These are phyloP conservation scores for Diorhabda sublineata DNA, from an alignment of 1,140 invertebrate genomes.

Conservation along the genomic window DNA sequence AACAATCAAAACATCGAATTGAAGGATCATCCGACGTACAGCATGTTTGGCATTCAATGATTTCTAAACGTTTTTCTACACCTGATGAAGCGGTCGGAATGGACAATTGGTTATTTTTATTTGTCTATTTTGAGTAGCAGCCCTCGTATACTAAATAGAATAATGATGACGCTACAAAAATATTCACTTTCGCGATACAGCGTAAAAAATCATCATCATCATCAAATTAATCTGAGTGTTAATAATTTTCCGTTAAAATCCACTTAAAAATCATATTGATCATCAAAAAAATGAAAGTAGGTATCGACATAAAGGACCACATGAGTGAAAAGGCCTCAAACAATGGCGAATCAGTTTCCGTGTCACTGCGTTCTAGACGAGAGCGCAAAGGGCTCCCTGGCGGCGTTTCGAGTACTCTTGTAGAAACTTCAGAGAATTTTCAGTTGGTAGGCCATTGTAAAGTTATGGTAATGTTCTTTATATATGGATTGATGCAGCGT, in stretches of 20 bases:
- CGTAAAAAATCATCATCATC: too few species aligned
- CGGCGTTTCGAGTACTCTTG: conserved; percentile 14
- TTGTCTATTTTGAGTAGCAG: too few species aligned
- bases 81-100: too few species aligned
- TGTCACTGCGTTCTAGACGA: conserved; percentile 8
- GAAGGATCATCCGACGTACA: too few species aligned
- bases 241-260: not conserved
- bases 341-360: conserved; percentile 13
- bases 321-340: conserved; percentile 7
- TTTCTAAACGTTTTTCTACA: too few species aligned
- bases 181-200: too few species aligned
- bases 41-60: too few species aligned
- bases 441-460: conserved; percentile 12
- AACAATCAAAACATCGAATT: too few species aligned
- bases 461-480: conserved; percentile 15
- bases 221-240: too few species aligned
- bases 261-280: not conserved
- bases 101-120: too few species aligned
- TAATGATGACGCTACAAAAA: too few species aligned
- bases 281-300: conserved; percentile 1
- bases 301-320: conserved; percentile 9
- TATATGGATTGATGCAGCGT: not conserved
- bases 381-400: conserved; percentile 6
- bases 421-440: conserved; percentile 5
- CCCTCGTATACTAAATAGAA: too few species aligned